These are phyloP conservation scores for Adineta ricciae DNA, from an alignment of 2,888 invertebrate species.

Conservation along the genomic window DNA sequence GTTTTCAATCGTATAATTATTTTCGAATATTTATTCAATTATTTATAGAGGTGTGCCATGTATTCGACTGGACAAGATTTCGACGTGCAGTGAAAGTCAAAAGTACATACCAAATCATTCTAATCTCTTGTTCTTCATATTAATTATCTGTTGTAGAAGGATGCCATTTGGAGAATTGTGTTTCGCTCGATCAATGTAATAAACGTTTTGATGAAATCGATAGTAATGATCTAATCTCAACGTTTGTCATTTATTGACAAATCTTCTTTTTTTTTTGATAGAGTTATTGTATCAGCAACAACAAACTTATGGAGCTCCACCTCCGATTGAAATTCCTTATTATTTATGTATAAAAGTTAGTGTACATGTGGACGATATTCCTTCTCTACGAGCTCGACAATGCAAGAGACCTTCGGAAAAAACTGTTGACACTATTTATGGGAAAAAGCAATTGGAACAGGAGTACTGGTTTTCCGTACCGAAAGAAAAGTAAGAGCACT, in stretches of 20 bases:
- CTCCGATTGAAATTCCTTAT: background rate
- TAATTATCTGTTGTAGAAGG: conserved; percentile 51
- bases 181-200: background rate
- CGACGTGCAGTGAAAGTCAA: conserved; percentile 83
- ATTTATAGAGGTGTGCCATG: background rate
- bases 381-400: background rate
- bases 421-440: conserved; percentile 67
- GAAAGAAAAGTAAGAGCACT: conserved; percentile 63
- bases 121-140: conserved; percentile 92
- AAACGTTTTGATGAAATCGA: conserved; percentile 18
- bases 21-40: background rate
- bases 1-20: no score
- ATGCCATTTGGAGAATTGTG: conserved; percentile 5
- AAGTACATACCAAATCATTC: conserved; percentile 83
- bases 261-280: background rate
- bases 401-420: no score
- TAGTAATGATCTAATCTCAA: background rate
- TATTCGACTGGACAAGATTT: background rate
- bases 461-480: conserved; percentile 99
- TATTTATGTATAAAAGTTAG: background rate
- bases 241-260: background rate
- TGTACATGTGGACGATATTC: background rate
- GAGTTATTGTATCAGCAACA: background rate
- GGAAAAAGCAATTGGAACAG: conserved; percentile 83
- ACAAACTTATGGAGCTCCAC: background rate